A percentile compares a stretch with the other conserved stretches of the same genome.
Evolutionary conservation across 2,113 vertebrate genomes (phyloP).

Genomic region (Trematocara macrostoma): DNA sequence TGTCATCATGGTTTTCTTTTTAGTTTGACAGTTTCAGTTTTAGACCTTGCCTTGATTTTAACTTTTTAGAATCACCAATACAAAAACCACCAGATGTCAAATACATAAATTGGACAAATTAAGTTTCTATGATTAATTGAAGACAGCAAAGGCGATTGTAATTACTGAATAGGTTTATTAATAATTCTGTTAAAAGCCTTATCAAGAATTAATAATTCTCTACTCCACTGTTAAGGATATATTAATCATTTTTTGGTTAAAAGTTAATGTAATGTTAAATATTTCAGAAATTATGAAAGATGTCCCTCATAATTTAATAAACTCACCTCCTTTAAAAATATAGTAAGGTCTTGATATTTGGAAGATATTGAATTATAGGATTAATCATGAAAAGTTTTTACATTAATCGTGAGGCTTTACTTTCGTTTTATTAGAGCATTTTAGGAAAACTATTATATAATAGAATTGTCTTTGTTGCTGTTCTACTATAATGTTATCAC

Average conservation of each 20-base stretch:
- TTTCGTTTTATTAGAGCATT: rapidly evolving
- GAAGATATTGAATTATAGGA: neutral
- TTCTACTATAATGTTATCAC: neutral
- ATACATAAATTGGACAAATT: neutral
- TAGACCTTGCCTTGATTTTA: neutral
- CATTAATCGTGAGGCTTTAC: neutral
- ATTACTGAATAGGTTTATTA: neutral
- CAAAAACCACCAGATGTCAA: neutral
- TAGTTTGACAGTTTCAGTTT: neutral
- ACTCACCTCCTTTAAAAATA: neutral
- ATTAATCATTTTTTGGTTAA: neutral
- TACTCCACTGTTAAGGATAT: neutral
- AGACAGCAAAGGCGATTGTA: neutral
- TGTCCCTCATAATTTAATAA: neutral
- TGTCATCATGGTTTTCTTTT: neutral
- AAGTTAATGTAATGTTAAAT: neutral
- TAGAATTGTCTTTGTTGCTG: neutral
- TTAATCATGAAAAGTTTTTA: neutral
- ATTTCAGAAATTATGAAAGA: neutral
- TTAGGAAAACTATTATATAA: neutral
- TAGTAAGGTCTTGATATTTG: neutral
- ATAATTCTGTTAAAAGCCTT: neutral
- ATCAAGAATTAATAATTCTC: neutral
- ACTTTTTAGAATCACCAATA: neutral
- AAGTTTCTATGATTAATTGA: neutral